Base-by-base conservation (phyloP, 2,113 vertebrate species). In the Muntiacus reevesi region DNA sequence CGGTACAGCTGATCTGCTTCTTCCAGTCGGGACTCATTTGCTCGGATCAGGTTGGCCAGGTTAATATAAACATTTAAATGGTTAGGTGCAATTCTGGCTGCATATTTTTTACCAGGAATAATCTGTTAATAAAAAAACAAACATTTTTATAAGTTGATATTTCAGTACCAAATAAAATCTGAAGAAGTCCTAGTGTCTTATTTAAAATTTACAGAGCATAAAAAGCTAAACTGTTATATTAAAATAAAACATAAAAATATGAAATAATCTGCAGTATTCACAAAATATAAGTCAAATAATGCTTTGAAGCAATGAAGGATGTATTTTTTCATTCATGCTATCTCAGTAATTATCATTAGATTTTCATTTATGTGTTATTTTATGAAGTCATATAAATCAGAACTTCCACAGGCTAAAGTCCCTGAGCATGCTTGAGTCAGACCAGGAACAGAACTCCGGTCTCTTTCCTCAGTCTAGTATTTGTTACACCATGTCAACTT, bases 31-130 rank as follows among this genome's bases (percentile, higher is more conserved):
- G 99, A 99, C 43, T 99, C 99, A 6, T 99, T 99, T 59, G 99
- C 98, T 43, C 99, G 99, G 96, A 99, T 99, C 97, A 99, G 98
- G 97, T 99, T 99, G 87, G 99, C 99, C 96, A 99, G 99, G 98
- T 99, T 99, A 95, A 99, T 99, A 98, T 99, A 99, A 96, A 99
- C 99, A 87, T 99, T 99, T 25, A 99, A 98, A 93, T 99, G 99
- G 98, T 99, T 99, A 13, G 99, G 99, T 45, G 99, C 99, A 97
- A 99, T 99, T 57, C 99, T 99, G 14, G 99, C 99, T 10, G 99
- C 99, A 36, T 99, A 99, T 97, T 99, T 99, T 98, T 99, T 99
- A 83, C 99, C 99, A 87, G 99, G 99, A 98, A 99, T 99, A 67
- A 99, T 98, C 99, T 99, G 97, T 91, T 27, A 96, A 78, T 83